Base-by-base conservation (phyloP, 2,888 invertebrate species). In the Drosophila dives region DNA sequence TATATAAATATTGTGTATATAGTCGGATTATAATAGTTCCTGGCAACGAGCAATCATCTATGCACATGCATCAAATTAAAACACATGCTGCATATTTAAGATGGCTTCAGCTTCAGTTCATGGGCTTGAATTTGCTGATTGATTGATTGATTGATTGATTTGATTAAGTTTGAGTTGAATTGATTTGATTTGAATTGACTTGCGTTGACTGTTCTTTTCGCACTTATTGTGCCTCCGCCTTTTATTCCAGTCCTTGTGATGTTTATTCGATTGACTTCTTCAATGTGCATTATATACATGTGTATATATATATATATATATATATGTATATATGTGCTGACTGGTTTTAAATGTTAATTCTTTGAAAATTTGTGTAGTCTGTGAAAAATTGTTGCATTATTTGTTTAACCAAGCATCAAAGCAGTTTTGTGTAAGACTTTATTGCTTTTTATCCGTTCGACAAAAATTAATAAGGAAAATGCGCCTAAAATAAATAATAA, bases 161-260 rank as follows among this genome's bases (percentile, higher is more conserved):
- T 45, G 45, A 45, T 42, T 40, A n/a, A 36, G 34, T 36, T 36
- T 36, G 15, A 36, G n/a, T n/a, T 40, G 40, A 33, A n/a, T 72
- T 74, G 38, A 74, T 55, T 71, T 73, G 56, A 63, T n/a, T 63
- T 70, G 67, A 51, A 53, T 64, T 73, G 68, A 64, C 49, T 77
- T 78, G 74, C 15, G 56, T 60, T 45, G 23, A 45, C 23, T 45
- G 23, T 68, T 68, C 54, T 53, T 54, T 55, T 56, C 64, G 45
- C 23, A 58, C 26, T 56, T 40, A 2, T 42, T 34, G 29, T 51
- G 42, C 2, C 48, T 8, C 36, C 48, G 45, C 54, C 56, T 23
- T 53, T 36, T 15, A 26, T 15, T 12, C 3, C 45, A 36, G 32
- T 15, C 36, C 53, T 65, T 69, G 29, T 20, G 23, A 59, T 51